Evolutionary conservation across 1,140 invertebrate genomes (phyloP).

Genomic region (Paraescarpia echinospica): DNA sequence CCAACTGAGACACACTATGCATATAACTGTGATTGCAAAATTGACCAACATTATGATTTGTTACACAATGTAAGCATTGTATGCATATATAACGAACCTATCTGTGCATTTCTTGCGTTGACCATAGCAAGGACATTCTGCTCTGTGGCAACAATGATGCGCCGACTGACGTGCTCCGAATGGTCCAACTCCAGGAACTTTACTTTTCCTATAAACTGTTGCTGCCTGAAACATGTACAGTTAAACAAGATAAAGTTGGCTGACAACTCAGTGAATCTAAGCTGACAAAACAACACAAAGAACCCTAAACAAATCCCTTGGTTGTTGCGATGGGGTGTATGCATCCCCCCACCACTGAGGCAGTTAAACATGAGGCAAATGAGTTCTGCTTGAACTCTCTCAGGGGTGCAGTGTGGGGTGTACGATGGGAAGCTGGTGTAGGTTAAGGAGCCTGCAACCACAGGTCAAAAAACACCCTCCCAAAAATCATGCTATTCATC

Average conservation of each 20-base stretch:
- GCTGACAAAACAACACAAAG: too few relatives aligned
- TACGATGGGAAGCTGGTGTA: too few relatives aligned
- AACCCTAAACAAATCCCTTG: too few relatives aligned
- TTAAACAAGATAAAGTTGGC: not conserved
- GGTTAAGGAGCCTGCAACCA: too few relatives aligned
- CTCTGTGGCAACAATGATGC: slow-evolving; percentile 82
- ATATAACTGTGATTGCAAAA: not conserved
- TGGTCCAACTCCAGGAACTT: slow-evolving; percentile 78
- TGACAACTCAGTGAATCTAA: not conserved
- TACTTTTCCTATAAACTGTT: slow-evolving; percentile 80
- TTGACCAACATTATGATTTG: not conserved
- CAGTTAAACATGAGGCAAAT: too few relatives aligned
- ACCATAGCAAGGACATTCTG: slow-evolving; percentile 85
- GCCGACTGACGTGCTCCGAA: slow-evolving; percentile 70
- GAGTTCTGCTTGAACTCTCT: too few relatives aligned
- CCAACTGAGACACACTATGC: too few relatives aligned
- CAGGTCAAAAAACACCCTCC: too few relatives aligned
- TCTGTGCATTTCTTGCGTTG: slow-evolving; percentile 75
- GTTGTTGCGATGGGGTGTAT: too few relatives aligned
- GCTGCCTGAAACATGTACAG: slow-evolving; percentile 69
- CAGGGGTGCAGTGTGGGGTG: too few relatives aligned
- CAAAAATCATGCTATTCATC: too few relatives aligned
- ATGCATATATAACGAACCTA: slow-evolving; percentile 41
- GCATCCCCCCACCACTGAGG: too few relatives aligned
- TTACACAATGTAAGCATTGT: not conserved